phyloP scores from a whole-genome alignment of 1,140 invertebrate genomes.

The Bilobella aurantiaca region DNA sequence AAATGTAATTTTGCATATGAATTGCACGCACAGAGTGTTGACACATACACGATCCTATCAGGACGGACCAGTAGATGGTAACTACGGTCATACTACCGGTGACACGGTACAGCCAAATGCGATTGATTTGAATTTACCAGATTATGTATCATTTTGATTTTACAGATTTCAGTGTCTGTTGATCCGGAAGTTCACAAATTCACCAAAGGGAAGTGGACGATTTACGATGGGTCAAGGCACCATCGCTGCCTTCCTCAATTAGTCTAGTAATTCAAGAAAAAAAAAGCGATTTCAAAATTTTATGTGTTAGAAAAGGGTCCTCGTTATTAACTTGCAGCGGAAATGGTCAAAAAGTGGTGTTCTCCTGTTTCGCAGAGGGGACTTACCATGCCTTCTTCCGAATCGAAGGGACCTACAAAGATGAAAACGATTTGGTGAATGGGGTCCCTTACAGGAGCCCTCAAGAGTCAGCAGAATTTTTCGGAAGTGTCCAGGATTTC shows the following conservation, averaged over 20 bases:
- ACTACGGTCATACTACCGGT: not conserved
- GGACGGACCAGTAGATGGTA: not conserved
- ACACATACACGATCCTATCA: not conserved
- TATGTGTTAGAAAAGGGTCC: too few species aligned
- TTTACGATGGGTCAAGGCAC: not conserved
- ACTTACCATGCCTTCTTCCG: constrained; percentile 1
- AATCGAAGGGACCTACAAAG: not conserved
- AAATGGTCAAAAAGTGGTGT: not conserved
- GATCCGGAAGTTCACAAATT: not conserved
- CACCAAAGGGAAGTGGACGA: not conserved
- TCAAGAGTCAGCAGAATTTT: too few species aligned
- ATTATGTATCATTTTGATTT: not conserved
- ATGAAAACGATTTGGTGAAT: not conserved
- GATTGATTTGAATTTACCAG: not conserved
- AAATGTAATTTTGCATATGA: too few species aligned
- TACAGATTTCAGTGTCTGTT: not conserved
- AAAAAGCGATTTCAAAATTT: not conserved
- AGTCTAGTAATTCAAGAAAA: not conserved
- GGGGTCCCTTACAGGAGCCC: too few species aligned
- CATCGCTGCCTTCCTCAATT: not conserved
- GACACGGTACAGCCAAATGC: not conserved
- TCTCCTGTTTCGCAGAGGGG: not conserved
- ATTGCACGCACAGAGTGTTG: too few species aligned
- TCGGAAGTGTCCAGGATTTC: not conserved
- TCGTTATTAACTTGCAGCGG: too few species aligned